These are phyloP conservation scores for Pachypeltis micranthus DNA, from an alignment of 1,140 invertebrate genomes.

Conservation along the genomic window DNA sequence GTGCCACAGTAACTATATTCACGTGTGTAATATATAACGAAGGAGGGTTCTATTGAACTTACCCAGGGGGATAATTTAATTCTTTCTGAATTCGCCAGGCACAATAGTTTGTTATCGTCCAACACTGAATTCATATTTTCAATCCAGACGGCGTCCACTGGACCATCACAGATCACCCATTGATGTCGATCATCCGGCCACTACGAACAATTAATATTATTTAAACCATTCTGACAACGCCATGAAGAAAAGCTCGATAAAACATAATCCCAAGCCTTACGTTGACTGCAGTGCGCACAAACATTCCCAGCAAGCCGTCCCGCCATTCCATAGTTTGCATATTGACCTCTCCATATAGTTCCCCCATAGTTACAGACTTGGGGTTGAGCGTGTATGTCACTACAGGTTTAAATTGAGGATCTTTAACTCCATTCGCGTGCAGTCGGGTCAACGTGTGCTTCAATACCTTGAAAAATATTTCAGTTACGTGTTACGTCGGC, in stretches of 20 bases:
- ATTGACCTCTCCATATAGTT: constrained; percentile 81
- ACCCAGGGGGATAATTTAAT: constrained; percentile 68
- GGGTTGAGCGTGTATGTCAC: constrained; percentile 68
- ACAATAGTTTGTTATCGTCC: constrained; percentile 90
- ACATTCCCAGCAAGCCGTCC: constrained; percentile 67
- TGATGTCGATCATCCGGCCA: constrained; percentile 52
- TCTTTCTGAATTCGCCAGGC: constrained; percentile 73
- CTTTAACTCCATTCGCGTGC: constrained; percentile 40
- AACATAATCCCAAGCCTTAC: no score
- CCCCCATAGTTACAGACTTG: constrained; percentile 76
- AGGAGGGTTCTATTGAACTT: background rate
- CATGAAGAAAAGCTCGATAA: constrained; percentile 10
- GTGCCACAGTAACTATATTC: no score
- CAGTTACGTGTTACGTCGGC: no score
- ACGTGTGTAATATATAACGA: no score
- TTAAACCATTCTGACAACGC: background rate
- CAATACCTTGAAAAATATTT: no score
- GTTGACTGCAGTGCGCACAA: constrained; percentile 53
- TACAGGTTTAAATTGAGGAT: constrained; percentile 47
- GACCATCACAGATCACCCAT: constrained; percentile 79
- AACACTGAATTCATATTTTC: constrained; percentile 90
- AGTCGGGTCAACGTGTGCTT: constrained; percentile 52
- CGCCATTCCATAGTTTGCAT: constrained; percentile 75
- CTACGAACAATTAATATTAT: constrained; percentile 5
- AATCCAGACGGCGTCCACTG: constrained; percentile 89